phyloP scores from a whole-genome alignment of 2,888 invertebrate genomes.

The Microctonus aethiopoides region DNA sequence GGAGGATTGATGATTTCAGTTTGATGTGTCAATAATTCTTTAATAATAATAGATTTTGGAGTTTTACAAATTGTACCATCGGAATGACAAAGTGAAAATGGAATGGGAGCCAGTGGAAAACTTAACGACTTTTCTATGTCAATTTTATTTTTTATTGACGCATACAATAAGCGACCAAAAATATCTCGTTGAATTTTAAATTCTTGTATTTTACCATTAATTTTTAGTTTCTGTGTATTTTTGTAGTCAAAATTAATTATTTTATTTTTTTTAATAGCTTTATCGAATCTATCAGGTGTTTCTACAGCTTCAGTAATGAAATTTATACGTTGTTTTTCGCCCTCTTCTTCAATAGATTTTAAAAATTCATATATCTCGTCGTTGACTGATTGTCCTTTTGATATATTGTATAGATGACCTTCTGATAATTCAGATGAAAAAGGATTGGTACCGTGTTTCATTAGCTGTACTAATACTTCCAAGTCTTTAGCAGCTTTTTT shows the following conservation, averaged over 20 bases:
- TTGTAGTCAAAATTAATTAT: conserved; percentile 42
- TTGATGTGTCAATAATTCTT: conserved; percentile 42
- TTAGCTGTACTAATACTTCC: conserved; percentile 36
- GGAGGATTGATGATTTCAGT: conserved; percentile 39
- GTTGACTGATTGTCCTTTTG: conserved; percentile 44
- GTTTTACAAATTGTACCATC: conserved; percentile 50
- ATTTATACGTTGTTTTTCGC: conserved; percentile 40
- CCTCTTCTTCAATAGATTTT: conserved; percentile 43
- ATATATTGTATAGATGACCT: conserved; percentile 47
- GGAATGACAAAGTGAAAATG: conserved; percentile 48
- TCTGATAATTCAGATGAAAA: conserved; percentile 41
- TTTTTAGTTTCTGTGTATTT: conserved; percentile 45
- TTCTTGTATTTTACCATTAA: conserved; percentile 47
- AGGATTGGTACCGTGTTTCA: conserved; percentile 46
- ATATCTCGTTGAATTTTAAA: conserved; percentile 45
- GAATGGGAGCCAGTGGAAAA: conserved; percentile 48
- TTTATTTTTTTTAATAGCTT: conserved; percentile 47
- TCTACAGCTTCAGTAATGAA: conserved; percentile 42
- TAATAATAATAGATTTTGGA: conserved; percentile 43
- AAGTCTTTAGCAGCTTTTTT: conserved; percentile 41
- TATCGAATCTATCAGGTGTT: conserved; percentile 47
- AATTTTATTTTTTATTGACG: conserved; percentile 45
- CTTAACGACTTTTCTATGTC: conserved; percentile 47
- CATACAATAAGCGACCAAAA: conserved; percentile 44
- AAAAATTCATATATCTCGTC: conserved; percentile 46